Base-by-base conservation (phyloP, 2,113 vertebrate genomes). In the Ciconia stormi region DNA sequence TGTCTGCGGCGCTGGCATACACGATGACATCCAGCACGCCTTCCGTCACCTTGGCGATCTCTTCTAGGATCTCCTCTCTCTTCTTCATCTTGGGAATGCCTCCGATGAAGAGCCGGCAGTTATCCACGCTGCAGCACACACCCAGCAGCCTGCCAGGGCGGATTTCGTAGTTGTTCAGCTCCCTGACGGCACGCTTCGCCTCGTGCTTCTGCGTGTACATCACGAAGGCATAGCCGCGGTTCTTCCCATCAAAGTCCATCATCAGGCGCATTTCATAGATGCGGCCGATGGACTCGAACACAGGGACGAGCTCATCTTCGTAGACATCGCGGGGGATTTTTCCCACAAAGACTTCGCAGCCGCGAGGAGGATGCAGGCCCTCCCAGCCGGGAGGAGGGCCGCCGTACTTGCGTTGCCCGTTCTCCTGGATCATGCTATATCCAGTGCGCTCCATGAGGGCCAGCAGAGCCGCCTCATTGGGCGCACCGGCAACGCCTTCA, bases 181-280 rank as follows among this genome's bases (percentile, higher is more conserved):
- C 99, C 30, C 99, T 98, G 69, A 99, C 99, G 0, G 99, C 99
- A 14, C 99, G 98, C 97, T 99, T 99, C 4, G 99, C 99, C 93
- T 99, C 99, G 0, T 98, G 98, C 97, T 99, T 99, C 96, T 99
- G 99, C 1, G 99, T 99, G 98, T 99, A 99, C 98, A 99, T 99
- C 76, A 99, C 99, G 2, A 99, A 99, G 49, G 99, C 99, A 0
- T 99, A 99, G 62, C 99, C 99, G 0, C 99, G 98, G 97, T 99
- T 99, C 98, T 99, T 99, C 62, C 99, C 99, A 2, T 99, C 99
- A 22, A 99, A 99, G 98, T 99, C 99, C 99, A 99, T 99, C 99
- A 99, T 99, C 82, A 99, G 97, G 29, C 99, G 99, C 99, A 99
- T 99, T 98, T 99, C 99, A 4, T 99, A 99, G 98, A 99, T 99